Evolutionary conservation across 2,113 vertebrate genomes (phyloP).

Genomic region (Pluvialis apricaria): DNA sequence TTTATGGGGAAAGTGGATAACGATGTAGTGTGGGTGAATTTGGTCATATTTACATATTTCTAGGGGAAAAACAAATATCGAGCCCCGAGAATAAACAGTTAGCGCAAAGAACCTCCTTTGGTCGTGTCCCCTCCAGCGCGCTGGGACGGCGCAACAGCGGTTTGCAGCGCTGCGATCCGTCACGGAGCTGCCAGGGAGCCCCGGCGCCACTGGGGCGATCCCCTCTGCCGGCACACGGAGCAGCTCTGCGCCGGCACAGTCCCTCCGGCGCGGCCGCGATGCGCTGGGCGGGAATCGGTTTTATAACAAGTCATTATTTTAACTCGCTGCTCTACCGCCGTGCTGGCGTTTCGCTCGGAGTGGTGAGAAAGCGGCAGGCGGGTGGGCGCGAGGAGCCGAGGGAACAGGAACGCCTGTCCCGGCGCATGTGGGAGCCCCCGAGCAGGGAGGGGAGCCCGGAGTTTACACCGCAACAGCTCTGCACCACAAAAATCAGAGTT

Average conservation of each 20-base stretch:
- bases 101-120: not conserved
- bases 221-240: rapidly evolving
- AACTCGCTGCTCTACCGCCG: not conserved
- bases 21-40: rapidly evolving
- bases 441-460: not conserved
- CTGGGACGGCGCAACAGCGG: rapidly evolving
- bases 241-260: not conserved
- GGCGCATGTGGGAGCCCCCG: not conserved
- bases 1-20: rapidly evolving
- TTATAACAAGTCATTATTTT: not conserved
- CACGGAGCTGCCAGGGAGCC: not conserved
- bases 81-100: not conserved
- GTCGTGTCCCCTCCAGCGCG: rapidly evolving
- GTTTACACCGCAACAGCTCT: too few species aligned
- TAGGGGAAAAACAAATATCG: not conserved
- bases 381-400: not conserved
- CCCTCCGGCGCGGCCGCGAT: not conserved
- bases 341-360: not conserved
- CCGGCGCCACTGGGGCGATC: rapidly evolving
- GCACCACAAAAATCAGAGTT: not conserved
- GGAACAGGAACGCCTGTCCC: not conserved
- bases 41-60: not conserved
- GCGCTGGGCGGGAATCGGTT: not conserved
- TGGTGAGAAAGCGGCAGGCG: not conserved
- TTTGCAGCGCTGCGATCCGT: rapidly evolving